Conservation (phyloP, 2,797 vertebrate species). For the Myiothlypis chrysogaster region DNA sequence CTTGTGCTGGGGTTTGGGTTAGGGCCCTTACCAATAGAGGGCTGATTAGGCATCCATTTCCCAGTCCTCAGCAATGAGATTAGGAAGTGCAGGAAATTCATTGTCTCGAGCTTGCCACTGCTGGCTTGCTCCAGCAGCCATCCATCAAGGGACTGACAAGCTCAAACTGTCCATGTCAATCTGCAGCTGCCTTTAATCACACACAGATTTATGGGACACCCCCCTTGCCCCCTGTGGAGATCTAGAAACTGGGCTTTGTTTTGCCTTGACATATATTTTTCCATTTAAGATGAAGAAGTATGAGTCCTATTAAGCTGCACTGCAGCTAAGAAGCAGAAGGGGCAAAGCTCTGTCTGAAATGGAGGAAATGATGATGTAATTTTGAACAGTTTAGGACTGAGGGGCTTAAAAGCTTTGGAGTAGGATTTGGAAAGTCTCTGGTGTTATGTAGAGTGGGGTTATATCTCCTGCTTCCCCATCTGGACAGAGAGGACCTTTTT, state of each 20-base stretch:
- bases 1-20: neutral
- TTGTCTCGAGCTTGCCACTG: neutral
- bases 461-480: slow-evolving; percentile 27
- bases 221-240: neutral
- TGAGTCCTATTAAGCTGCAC: neutral
- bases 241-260: slow-evolving; percentile 51
- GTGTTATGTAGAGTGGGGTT: slow-evolving; percentile 19
- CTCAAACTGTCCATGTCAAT: slow-evolving; percentile 4
- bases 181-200: slow-evolving; percentile 43
- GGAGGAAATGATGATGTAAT: slow-evolving; percentile 64
- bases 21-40: neutral
- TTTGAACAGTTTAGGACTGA: slow-evolving; percentile 29
- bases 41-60: neutral
- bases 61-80: neutral
- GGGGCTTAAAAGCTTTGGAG: slow-evolving; percentile 69
- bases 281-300: slow-evolving; percentile 48
- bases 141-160: neutral
- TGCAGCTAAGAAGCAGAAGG: slow-evolving; percentile 10
- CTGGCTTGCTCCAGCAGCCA: neutral
- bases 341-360: slow-evolving; percentile 45
- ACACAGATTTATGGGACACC: slow-evolving; percentile 37
- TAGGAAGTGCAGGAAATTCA: slow-evolving; percentile 21
- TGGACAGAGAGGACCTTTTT: neutral
- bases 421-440: slow-evolving; percentile 68
- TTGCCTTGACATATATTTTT: slow-evolving; percentile 61